Evolutionary conservation across 2,113 vertebrate species (phyloP).

Genomic region (Empidonax alnorum): DNA sequence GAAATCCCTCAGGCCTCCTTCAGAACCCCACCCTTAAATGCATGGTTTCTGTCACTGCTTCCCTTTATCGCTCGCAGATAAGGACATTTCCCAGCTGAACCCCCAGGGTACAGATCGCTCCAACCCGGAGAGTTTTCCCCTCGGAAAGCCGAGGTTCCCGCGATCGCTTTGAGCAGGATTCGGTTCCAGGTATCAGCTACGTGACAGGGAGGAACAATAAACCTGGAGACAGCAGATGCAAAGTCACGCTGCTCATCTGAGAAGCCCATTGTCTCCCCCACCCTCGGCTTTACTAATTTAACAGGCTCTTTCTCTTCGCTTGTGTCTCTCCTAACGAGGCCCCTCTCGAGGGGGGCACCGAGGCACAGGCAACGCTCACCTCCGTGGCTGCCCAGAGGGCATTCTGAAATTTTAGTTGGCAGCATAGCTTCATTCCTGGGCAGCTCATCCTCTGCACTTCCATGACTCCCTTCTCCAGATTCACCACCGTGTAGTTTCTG

Average conservation of each 20-base stretch:
- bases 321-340: not conserved
- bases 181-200: not conserved
- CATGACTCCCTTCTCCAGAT: slow-evolving; percentile 88
- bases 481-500: slow-evolving; percentile 95
- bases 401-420: slow-evolving; percentile 89
- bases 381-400: slow-evolving; percentile 92
- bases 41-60: slow-evolving; percentile 43
- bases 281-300: slow-evolving; percentile 15
- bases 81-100: slow-evolving; percentile 8
- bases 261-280: not conserved
- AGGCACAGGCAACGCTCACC: slow-evolving; percentile 65
- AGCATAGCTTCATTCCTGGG: slow-evolving; percentile 87
- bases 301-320: not conserved
- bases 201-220: not conserved
- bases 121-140: not conserved
- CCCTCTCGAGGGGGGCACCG: not conserved
- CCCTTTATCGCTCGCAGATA: slow-evolving; percentile 12
- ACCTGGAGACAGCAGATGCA: not conserved
- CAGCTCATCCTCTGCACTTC: slow-evolving; percentile 91
- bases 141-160: not conserved
- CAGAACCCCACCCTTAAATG: not conserved
- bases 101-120: not conserved
- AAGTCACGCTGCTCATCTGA: not conserved
- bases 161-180: not conserved
- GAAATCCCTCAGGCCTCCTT: slow-evolving; percentile 9